Percentiles rank a stretch among this genome's conserved stretches.
phyloP scores from a whole-genome alignment of 2,113 vertebrate genomes.

The Tachysurus vachellii region DNA sequence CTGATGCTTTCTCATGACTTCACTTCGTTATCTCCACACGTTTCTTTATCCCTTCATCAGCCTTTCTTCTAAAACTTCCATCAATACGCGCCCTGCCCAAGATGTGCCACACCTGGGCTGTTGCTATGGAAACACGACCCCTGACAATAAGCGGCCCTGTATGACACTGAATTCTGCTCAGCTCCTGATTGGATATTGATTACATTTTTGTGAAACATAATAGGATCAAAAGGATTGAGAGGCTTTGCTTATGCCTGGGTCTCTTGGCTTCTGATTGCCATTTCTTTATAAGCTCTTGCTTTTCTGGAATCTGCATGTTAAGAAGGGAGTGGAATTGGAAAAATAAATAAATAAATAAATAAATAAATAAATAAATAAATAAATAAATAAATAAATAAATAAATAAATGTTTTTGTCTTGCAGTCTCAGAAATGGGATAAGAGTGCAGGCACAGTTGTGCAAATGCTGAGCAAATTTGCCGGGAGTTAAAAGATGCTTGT shows the following conservation, averaged over 20 bases:
- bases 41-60: constrained; percentile 69
- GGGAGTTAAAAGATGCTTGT: not conserved
- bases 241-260: constrained; percentile 65
- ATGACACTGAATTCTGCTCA: constrained; percentile 72
- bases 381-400: constrained; percentile 4
- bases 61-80: constrained; percentile 73
- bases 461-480: constrained; percentile 5
- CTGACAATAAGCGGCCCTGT: constrained; percentile 75
- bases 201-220: constrained; percentile 81
- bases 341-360: not conserved
- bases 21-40: constrained; percentile 67
- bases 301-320: constrained; percentile 70
- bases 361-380: constrained; percentile 8
- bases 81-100: constrained; percentile 70
- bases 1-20: constrained; percentile 48
- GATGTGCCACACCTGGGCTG: constrained; percentile 70
- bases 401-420: constrained; percentile 9
- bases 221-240: constrained; percentile 74
- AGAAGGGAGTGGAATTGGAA: constrained; percentile 53
- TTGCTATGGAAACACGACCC: constrained; percentile 74
- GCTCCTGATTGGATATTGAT: constrained; percentile 81
- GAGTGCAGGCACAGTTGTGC: not conserved
- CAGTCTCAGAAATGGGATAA: constrained; percentile 21
- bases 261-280: constrained; percentile 67
- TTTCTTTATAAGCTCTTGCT: constrained; percentile 73